Evolutionary conservation across 2,888 invertebrate species (phyloP).

Genomic region (Chromoteleia sp.): DNA sequence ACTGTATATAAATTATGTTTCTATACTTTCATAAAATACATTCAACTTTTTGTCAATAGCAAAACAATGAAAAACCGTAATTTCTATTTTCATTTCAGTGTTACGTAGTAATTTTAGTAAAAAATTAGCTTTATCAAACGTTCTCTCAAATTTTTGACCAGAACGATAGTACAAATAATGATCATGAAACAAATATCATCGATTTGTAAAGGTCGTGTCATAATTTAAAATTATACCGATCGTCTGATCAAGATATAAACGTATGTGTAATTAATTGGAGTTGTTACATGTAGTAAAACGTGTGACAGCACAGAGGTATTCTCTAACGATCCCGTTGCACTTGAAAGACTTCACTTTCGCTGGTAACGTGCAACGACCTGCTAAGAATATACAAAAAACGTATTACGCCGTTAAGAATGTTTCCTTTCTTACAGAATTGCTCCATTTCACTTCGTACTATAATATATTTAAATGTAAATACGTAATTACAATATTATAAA

Average conservation of each 20-base stretch:
- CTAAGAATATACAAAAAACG: constrained; percentile 53
- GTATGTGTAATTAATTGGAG: constrained; percentile 34
- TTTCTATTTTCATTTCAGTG: no score
- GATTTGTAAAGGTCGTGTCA: constrained; percentile 18
- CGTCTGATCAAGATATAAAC: constrained; percentile 8
- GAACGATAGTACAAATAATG: no score
- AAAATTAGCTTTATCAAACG: no score
- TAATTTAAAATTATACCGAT: constrained; percentile 1
- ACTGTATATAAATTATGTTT: no score
- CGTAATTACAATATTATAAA: constrained; percentile 1
- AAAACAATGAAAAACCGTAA: no score
- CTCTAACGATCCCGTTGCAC: constrained; percentile 73
- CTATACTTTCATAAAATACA: no score
- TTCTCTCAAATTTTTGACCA: no score
- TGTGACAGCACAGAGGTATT: constrained; percentile 56
- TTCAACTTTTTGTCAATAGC: no score
- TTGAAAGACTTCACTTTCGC: constrained; percentile 80
- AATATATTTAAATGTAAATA: not conserved
- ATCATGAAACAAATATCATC: constrained; percentile 16
- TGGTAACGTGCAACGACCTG: constrained; percentile 67
- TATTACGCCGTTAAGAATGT: constrained; percentile 55
- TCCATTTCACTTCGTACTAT: constrained; percentile 38
- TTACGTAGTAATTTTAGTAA: no score
- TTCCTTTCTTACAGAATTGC: constrained; percentile 47
- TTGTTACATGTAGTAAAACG: constrained; percentile 36